Conservation (phyloP, 2,888 invertebrate genomes). For the Epirrhoe tristata region DNA sequence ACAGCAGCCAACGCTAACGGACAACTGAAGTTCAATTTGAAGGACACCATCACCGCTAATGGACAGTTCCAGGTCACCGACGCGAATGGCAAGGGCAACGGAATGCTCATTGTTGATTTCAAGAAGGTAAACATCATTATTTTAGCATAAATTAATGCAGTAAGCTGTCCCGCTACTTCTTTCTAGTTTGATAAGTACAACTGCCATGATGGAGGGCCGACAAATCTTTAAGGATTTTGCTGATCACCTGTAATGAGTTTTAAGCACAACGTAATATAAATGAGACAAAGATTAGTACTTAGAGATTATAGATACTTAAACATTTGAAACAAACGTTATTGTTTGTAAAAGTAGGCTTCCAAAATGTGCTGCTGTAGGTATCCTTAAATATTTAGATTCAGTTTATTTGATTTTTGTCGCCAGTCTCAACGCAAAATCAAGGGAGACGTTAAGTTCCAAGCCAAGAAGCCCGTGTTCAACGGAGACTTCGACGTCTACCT, state of each 20-base stretch:
- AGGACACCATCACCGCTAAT: conserved; percentile 86
- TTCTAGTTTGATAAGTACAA: too few species aligned
- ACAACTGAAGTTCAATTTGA: conserved; percentile 85
- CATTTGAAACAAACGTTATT: too few species aligned
- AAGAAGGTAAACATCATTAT: conserved; percentile 70
- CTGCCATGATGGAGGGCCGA: too few species aligned
- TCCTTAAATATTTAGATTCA: too few species aligned
- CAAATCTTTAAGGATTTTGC: too few species aligned
- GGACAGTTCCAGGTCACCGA: conserved; percentile 87
- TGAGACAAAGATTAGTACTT: too few species aligned
- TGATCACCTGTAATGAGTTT: too few species aligned
- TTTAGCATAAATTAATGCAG: background rate
- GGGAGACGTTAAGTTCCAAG: conserved; percentile 86
- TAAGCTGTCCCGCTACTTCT: too few species aligned
- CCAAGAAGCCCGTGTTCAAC: conserved; percentile 86
- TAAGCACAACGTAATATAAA: too few species aligned
- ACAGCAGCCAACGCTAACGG: conserved; percentile 72
- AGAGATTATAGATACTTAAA: too few species aligned
- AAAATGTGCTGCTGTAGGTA: too few species aligned
- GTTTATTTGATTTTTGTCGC: conserved; percentile 28
- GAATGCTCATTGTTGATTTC: conserved; percentile 85
- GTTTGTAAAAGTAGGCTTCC: too few species aligned
- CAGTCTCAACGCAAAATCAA: conserved; percentile 86
- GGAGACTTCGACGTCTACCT: conserved; percentile 87
- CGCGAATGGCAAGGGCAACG: conserved; percentile 88